These are phyloP conservation scores for Tetramorium alpestre DNA, from an alignment of 1,140 invertebrate genomes.

Conservation along the genomic window DNA sequence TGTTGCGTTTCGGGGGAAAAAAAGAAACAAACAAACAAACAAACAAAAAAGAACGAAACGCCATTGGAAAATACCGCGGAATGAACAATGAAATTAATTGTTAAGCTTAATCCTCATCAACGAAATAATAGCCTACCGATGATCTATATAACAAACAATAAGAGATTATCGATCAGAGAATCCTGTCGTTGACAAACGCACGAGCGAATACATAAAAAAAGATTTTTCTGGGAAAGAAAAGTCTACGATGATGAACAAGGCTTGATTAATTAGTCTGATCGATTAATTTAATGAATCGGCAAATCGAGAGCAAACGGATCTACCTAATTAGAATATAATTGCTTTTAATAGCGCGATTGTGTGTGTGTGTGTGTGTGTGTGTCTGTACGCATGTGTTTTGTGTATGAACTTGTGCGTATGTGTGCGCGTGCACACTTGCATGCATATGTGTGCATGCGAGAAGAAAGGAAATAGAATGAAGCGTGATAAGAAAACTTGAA, in stretches of 20 bases:
- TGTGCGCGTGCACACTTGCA: not conserved
- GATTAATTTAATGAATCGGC: conserved; percentile 25
- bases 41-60: not conserved
- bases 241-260: not conserved
- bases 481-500: conserved; percentile 45
- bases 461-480: not conserved
- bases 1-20: not conserved
- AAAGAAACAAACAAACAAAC: too few relatives aligned
- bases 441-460: not conserved
- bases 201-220: not conserved
- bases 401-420: not conserved
- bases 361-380: not conserved
- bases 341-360: conserved; percentile 62
- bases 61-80: not conserved
- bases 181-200: conserved; percentile 1
- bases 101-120: conserved; percentile 67
- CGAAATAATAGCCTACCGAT: conserved; percentile 71
- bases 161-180: conserved; percentile 57
- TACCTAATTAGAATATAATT: conserved; percentile 69
- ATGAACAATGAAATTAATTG: conserved; percentile 56
- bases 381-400: not conserved
- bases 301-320: conserved; percentile 14
- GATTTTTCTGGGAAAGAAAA: not conserved
- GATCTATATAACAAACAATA: conserved; percentile 62
- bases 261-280: conserved; percentile 13